Base-by-base conservation (phyloP, 2,888 invertebrate species). In the Acanthopleura granulata region DNA sequence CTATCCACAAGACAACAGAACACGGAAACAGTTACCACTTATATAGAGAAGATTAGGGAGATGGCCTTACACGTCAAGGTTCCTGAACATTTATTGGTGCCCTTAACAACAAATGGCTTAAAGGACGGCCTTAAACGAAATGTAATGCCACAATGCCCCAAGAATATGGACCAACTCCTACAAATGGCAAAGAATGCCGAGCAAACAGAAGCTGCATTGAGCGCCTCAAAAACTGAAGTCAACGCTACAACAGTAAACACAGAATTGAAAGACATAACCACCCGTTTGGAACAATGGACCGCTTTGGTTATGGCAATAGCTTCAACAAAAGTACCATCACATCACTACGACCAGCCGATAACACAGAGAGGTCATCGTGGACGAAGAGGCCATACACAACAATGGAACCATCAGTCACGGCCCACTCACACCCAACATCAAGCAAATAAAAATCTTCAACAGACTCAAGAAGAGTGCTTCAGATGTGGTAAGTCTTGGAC, bases 401-500 rank as follows among this genome's bases (percentile, higher is more conserved):
- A 3, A 22, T n/a, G 12, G 6, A 18, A 57, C 57, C 3, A 12
- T 22, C 57, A n/a, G n/a, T n/a, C n/a, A n/a, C n/a, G n/a, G n/a
- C n/a, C n/a, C n/a, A n/a, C n/a, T n/a, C n/a, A n/a, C n/a, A n/a
- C n/a, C n/a, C n/a, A n/a, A n/a, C n/a, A n/a, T n/a, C n/a, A n/a
- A n/a, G n/a, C n/a, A n/a, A n/a, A n/a, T n/a, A n/a, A n/a, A n/a
- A n/a, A n/a, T n/a, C n/a, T n/a, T n/a, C n/a, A n/a, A n/a, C n/a
- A n/a, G n/a, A n/a, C 66, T 12, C 66, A 66, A 14, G 4, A 66
- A 22, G 6, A 66, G 29, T 66, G 66, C 66, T 66, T 12, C 29
- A 22, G 25, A 66, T 66, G 66, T 66, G 66, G 66, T 66, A 25
- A 66, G 66, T 66, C 66, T 16, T 66, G 66, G 66, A 66, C 3